These are phyloP conservation scores for Caerostris extrusa DNA, from an alignment of 1,140 invertebrate genomes.

Conservation along the genomic window DNA sequence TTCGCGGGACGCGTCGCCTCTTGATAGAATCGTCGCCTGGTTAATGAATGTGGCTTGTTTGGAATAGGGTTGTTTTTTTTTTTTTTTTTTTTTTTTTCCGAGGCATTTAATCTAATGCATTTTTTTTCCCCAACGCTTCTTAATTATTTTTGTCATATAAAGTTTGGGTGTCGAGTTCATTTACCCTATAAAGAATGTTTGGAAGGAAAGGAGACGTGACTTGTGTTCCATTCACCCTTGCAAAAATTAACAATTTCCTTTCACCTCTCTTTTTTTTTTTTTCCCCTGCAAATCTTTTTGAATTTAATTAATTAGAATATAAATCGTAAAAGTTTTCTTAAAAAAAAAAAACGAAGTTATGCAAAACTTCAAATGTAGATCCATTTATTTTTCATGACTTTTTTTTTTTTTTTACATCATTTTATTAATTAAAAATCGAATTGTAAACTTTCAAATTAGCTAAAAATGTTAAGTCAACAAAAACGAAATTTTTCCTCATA, in stretches of 20 bases:
- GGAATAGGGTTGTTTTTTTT: background rate
- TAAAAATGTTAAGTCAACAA: no score
- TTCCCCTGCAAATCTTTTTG: no score
- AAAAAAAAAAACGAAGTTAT: no score
- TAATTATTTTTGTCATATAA: background rate
- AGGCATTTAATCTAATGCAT: background rate
- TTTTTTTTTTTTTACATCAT: no score
- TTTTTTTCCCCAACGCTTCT: background rate
- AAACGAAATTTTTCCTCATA: no score
- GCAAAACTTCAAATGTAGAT: no score
- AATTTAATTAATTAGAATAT: no score
- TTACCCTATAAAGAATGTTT: background rate
- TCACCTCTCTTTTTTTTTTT: no score
- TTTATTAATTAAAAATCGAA: no score
- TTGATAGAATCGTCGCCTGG: slow-evolving; percentile 18
- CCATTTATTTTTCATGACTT: no score
- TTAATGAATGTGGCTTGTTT: slow-evolving; percentile 13
- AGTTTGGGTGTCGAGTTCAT: background rate
- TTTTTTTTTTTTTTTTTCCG: background rate
- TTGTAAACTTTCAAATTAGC: no score
- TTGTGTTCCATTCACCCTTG: background rate
- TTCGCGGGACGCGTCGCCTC: slow-evolving; percentile 1
- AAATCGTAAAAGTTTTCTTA: no score
- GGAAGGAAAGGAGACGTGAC: background rate
- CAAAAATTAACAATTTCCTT: background rate